A percentile compares a stretch with the other conserved stretches of the same genome.
Evolutionary conservation across 1,140 invertebrate species (phyloP).

Genomic region (Hetaerina americana): DNA sequence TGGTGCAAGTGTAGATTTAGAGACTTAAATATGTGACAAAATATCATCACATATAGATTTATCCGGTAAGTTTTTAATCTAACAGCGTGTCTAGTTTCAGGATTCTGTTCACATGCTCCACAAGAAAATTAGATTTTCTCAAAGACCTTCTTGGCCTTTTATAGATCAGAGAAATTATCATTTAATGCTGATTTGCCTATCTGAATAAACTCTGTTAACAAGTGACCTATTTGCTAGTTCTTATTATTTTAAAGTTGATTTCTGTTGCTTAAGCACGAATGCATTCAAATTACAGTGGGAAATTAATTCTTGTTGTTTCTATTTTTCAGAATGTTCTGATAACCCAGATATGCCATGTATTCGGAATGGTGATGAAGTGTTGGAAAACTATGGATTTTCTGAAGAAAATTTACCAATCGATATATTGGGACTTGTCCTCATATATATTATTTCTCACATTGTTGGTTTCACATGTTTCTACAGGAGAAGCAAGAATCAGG

Average conservation of each 20-base stretch:
- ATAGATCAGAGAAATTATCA: not conserved
- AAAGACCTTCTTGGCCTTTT: not conserved
- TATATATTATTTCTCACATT: conserved; percentile 32
- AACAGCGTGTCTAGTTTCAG: too few relatives aligned
- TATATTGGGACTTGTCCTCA: conserved; percentile 26
- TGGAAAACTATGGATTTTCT: conserved; percentile 31
- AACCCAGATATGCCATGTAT: conserved; percentile 32
- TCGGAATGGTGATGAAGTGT: conserved; percentile 29
- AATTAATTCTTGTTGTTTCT: not conserved
- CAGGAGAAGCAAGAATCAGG: conserved; percentile 34
- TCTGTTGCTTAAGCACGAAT: conserved; percentile 6
- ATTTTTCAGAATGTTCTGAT: conserved; percentile 25
- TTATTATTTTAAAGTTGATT: conserved; percentile 8
- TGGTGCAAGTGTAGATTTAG: too few relatives aligned
- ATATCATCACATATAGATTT: too few relatives aligned
- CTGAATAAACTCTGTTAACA: not conserved
- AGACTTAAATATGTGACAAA: too few relatives aligned
- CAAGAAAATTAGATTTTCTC: not conserved
- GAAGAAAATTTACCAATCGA: conserved; percentile 33
- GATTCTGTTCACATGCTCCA: too few relatives aligned
- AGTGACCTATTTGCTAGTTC: not conserved
- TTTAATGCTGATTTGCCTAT: not conserved
- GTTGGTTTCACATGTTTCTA: conserved; percentile 33
- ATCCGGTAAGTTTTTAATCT: too few relatives aligned
- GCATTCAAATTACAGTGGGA: not conserved